Percentiles rank a stretch among this genome's conserved stretches.
These are phyloP conservation scores for Tauraco hartlaubi DNA, from an alignment of 2,797 vertebrate genomes.

Conservation along the genomic window DNA sequence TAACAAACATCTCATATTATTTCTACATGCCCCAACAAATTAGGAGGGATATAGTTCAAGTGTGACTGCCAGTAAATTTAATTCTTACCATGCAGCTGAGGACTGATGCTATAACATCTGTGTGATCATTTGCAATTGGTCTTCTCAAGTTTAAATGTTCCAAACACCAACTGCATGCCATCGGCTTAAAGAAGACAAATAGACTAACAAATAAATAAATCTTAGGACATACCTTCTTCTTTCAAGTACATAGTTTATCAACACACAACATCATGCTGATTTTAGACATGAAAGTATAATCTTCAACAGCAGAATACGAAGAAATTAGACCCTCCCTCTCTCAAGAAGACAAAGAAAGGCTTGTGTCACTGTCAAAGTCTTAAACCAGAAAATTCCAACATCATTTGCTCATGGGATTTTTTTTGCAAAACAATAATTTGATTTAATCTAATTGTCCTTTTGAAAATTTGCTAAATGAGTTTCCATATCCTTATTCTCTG, in stretches of 20 bases:
- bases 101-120: not conserved
- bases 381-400: not conserved
- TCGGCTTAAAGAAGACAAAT: not conserved
- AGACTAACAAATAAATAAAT: not conserved
- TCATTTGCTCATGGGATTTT: not conserved
- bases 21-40: not conserved
- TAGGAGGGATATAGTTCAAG: not conserved
- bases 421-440: not conserved
- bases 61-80: not conserved
- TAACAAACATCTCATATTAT: not conserved
- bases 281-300: not conserved
- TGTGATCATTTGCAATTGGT: not conserved
- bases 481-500: not conserved
- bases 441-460: not conserved
- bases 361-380: not conserved
- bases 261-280: not conserved
- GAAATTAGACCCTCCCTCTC: not conserved
- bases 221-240: not conserved
- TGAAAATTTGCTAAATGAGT: not conserved
- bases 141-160: not conserved
- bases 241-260: not conserved
- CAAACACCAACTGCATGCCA: not conserved
- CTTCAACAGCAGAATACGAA: not conserved
- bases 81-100: not conserved
- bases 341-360: not conserved